Base-by-base conservation (phyloP, 2,797 vertebrate species). In the Melanotaenia boesemani region DNA sequence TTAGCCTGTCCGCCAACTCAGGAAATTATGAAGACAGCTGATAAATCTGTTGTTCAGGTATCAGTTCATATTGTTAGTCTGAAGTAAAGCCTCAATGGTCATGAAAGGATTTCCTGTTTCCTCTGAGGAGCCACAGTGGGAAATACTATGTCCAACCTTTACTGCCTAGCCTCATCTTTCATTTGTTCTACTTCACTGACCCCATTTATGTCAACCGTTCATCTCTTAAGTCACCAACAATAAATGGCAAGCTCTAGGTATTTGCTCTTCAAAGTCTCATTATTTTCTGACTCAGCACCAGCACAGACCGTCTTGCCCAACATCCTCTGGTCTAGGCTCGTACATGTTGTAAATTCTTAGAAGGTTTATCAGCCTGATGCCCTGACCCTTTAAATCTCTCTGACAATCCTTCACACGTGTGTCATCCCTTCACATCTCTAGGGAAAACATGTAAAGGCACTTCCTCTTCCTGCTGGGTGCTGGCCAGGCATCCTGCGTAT, bases 391-490 rank as follows among this genome's bases (percentile, higher is more conserved):
- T 57, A 58, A 36, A 74, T 81, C 56, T 69, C 11, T 70, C 46
- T 66, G 81, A 66, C 50, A 55, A 77, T 85, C 36, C 62, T 48
- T 85, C 57, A 80, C 77, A 77, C 62, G 64, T 64, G 79, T 85
- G 82, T 90, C 90, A 89, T 70, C 67, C 67, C 34, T n/a, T 61
- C 30, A 28, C 57, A 72, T 90, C 85, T 84, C 60, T 39, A 28
- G 76, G 69, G 78, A 24, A 66, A 86, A 81, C 74, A 26, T 46
- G 69, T 37, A 67, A 77, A 77, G 81, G 69, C 77, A 60, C 81
- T 92, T 93, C 92, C 91, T 84, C 76, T 92, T 93, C 91, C 92
- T 91, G 86, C 63, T 79, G 76, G 85, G 90, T 79, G 84, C 70
- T 39, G 10, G 54, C 70, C 68, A 54, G 0, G 63, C 70, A 68